Evolutionary conservation across 2,888 invertebrate species (phyloP), one percentile per base, ranked within the genome.

Genomic region (Eustalomyia histrio): DNA sequence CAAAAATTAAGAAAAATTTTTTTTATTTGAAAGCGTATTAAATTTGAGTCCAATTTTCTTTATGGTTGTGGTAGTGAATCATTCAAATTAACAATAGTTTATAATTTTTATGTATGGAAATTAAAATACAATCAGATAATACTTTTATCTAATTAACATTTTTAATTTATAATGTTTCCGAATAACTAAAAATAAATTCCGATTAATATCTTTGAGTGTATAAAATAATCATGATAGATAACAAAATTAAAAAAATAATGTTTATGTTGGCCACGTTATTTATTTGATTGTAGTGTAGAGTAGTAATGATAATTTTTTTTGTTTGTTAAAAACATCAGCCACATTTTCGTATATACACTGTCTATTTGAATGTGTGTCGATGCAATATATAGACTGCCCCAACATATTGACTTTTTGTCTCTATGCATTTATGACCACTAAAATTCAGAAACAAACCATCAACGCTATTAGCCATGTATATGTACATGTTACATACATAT

Each of bases 341-440:
- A 39, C 39, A 14, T 39, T 39, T 39, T 39, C 12, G 29, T 12
- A 39, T 39, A 39, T 39, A 69, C 10, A 43, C 17, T 33, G n/a
- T 16, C 0, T 43, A 60, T 68, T 12, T 24, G 6, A 39, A 47
- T 53, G 29, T 17, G 8, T 52, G 14, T 43, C 52, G 17, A 29
- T 64, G 69, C 69, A 73, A 18, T 47, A 29, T 58, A 43, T 18
- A 53, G 43, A 61, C 55, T 55, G 50, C 65, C 57, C 24, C 17
- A 67, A 72, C 55, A 61, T 67, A 78, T 67, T 78, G 61, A 72
- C 67, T 78, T 72, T 72, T 73, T 76, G 73, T 68, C 63, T 80
- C 69, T 64, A 73, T 68, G 64, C 73, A 68, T 69, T 58, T 67
- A 57, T 64, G 73, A 64, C 58, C 72, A 72, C 67, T 65, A 67